phyloP scores from a whole-genome alignment of 2,888 invertebrate genomes.

The Autographa gamma region DNA sequence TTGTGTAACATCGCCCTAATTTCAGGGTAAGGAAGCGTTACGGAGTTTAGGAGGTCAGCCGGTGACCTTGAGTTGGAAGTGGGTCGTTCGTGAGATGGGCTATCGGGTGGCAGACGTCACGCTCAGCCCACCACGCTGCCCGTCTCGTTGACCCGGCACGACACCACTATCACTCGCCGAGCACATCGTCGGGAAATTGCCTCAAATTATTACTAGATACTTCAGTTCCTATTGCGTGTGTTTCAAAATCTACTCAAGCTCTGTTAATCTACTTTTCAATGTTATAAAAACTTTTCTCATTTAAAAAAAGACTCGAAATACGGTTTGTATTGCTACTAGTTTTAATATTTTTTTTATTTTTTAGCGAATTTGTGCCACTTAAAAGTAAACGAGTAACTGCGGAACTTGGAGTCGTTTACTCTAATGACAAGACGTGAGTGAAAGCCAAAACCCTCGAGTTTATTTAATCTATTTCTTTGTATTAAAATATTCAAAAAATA shows the following conservation, averaged over 20 bases:
- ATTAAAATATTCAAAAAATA: conserved; percentile 74
- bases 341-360: conserved; percentile 40
- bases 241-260: conserved; percentile 23
- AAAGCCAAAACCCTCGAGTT: conserved; percentile 74
- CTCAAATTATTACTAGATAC: conserved; percentile 21
- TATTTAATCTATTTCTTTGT: conserved; percentile 69
- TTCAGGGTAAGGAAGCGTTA: conserved; percentile 75
- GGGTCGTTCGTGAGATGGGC: conserved; percentile 88
- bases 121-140: conserved; percentile 75
- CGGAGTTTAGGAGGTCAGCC: conserved; percentile 84
- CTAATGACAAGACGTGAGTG: conserved; percentile 82
- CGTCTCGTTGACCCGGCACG: conserved; percentile 55
- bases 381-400: conserved; percentile 65
- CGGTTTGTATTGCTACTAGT: conserved; percentile 29
- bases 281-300: conserved; percentile 8
- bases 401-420: conserved; percentile 72
- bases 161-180: conserved; percentile 31
- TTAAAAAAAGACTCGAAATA: conserved; percentile 23
- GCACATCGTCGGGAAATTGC: conserved; percentile 38
- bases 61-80: conserved; percentile 86
- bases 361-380: conserved; percentile 60
- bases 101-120: conserved; percentile 88
- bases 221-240: conserved; percentile 11
- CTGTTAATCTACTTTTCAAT: conserved; percentile 9
- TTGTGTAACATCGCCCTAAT: conserved; percentile 62